Conservation (phyloP, 2,888 invertebrate species). For the Candidula unifasciata region DNA sequence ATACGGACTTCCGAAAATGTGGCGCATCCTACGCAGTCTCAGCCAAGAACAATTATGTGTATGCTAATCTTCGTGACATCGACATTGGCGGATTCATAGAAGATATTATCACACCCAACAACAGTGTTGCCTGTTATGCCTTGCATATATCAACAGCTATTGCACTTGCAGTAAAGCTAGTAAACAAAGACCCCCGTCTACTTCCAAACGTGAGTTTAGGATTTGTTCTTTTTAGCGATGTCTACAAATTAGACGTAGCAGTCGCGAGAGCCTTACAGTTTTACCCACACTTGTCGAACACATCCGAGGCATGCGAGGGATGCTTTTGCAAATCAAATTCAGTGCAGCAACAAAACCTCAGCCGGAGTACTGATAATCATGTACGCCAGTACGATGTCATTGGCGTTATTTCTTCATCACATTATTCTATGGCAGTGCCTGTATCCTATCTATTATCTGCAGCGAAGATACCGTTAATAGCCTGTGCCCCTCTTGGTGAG, state of each 20-base stretch:
- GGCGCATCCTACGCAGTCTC: too few relatives aligned
- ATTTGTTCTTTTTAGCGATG: slow-evolving; percentile 64
- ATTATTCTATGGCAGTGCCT: slow-evolving; percentile 56
- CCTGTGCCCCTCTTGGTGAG: slow-evolving; percentile 60
- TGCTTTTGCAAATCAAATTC: not conserved
- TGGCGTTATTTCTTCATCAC: slow-evolving; percentile 62
- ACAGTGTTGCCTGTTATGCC: slow-evolving; percentile 21
- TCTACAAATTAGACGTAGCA: slow-evolving; percentile 60
- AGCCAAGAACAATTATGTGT: too few relatives aligned
- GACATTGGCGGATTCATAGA: slow-evolving; percentile 62
- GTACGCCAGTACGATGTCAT: slow-evolving; percentile 56
- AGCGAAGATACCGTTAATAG: slow-evolving; percentile 45
- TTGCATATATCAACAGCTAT: slow-evolving; percentile 65
- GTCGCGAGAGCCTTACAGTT: slow-evolving; percentile 63
- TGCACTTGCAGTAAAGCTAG: slow-evolving; percentile 59
- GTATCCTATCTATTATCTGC: slow-evolving; percentile 59
- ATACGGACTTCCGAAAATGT: too few relatives aligned
- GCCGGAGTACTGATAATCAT: not conserved
- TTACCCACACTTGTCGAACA: slow-evolving; percentile 44
- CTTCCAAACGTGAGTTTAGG: slow-evolving; percentile 62
- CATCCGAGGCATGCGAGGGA: not conserved
- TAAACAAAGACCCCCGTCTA: slow-evolving; percentile 57
- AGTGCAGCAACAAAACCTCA: not conserved
- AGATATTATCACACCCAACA: slow-evolving; percentile 16
- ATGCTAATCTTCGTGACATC: slow-evolving; percentile 56